Conservation (phyloP, 2,113 vertebrate species). For the Balaenoptera acutorostrata region DNA sequence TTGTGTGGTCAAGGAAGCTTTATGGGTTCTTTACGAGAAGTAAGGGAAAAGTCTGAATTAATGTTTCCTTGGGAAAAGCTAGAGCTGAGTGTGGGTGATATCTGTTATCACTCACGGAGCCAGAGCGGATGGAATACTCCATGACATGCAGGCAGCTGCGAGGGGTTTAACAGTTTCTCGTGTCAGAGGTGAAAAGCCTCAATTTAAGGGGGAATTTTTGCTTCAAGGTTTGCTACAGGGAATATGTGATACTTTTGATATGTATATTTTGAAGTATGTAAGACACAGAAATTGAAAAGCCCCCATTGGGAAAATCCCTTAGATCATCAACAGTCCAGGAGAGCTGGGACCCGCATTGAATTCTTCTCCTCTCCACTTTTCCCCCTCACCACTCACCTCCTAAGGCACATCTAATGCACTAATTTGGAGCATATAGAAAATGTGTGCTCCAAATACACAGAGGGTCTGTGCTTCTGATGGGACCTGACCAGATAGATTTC, state of each 20-base stretch:
- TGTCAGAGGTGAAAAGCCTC: constrained; percentile 24
- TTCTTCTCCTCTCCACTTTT: background rate
- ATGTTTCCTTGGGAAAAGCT: background rate
- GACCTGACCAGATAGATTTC: background rate
- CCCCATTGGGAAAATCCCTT: background rate
- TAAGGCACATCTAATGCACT: background rate
- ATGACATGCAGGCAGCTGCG: accelerated
- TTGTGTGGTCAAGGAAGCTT: background rate
- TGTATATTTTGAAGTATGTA: background rate
- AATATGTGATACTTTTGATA: background rate
- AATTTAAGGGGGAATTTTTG: background rate
- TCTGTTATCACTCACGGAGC: background rate
- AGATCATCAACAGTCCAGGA: background rate
- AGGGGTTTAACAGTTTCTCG: background rate
- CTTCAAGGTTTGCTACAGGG: background rate
- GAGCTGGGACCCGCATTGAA: background rate
- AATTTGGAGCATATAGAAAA: background rate
- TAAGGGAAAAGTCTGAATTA: background rate
- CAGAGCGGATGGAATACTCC: background rate
- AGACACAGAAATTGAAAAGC: background rate
- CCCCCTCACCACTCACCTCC: background rate
- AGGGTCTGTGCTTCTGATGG: background rate
- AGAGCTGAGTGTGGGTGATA: background rate
- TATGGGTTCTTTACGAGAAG: background rate
- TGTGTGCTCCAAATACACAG: background rate